phyloP scores from a whole-genome alignment of 2,113 vertebrate genomes.

The Ciconia boyciana region DNA sequence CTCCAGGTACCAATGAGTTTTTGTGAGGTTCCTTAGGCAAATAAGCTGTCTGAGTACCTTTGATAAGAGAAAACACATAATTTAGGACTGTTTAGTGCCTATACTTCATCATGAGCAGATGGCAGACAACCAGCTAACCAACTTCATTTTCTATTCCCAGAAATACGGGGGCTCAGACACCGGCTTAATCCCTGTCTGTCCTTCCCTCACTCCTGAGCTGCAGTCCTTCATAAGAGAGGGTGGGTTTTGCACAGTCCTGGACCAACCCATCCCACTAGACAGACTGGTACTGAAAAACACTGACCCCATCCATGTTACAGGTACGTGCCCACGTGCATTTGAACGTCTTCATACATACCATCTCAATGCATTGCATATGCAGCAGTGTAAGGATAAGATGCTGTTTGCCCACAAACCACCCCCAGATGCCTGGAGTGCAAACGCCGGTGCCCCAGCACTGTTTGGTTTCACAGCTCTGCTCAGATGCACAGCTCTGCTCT shows the following conservation, averaged over 20 bases:
- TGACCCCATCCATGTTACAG: constrained; percentile 67
- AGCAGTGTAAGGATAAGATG: neutral
- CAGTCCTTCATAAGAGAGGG: constrained; percentile 85
- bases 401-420: neutral
- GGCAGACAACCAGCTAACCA: neutral
- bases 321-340: neutral
- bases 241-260: constrained; percentile 79
- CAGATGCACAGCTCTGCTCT: neutral
- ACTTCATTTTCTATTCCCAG: constrained; percentile 67
- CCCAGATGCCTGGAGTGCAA: neutral
- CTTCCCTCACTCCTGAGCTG: constrained; percentile 80
- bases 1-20: neutral
- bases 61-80: neutral
- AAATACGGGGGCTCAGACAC: constrained; percentile 72
- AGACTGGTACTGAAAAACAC: constrained; percentile 82
- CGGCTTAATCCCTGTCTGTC: constrained; percentile 59
- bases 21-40: neutral
- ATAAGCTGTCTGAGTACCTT: neutral
- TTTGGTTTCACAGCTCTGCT: neutral
- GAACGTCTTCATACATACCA: neutral
- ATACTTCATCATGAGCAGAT: neutral
- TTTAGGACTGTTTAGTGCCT: neutral
- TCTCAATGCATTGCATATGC: fast-evolving
- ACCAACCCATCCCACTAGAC: constrained; percentile 89
- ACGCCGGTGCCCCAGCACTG: neutral